These are phyloP conservation scores for Hydriomena furcata DNA, from an alignment of 2,888 invertebrate species.

Conservation along the genomic window DNA sequence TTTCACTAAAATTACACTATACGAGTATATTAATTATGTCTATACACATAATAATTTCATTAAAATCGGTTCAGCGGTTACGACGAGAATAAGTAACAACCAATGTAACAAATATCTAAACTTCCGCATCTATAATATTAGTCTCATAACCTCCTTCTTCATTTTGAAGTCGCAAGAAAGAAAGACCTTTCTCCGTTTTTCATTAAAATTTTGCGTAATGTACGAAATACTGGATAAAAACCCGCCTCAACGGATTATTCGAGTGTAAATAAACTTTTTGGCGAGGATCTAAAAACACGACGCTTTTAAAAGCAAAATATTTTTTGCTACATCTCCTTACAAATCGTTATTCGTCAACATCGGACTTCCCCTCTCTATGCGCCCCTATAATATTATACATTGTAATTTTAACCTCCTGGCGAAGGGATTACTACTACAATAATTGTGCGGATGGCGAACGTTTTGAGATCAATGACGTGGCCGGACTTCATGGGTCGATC, in stretches of 20 bases:
- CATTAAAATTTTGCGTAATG: no score
- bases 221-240: neutral
- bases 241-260: neutral
- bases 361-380: constrained; percentile 6
- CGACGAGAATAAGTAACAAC: no score
- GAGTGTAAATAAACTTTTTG: neutral
- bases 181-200: no score
- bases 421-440: constrained; percentile 13
- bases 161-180: no score
- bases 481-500: constrained; percentile 5
- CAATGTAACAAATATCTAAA: no score
- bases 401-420: constrained; percentile 14
- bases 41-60: no score
- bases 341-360: constrained; percentile 17
- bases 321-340: constrained; percentile 2
- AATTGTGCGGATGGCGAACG: constrained; percentile 12
- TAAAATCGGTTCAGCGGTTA: no score
- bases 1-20: no score
- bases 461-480: constrained; percentile 9
- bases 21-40: no score
- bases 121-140: no score
- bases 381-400: constrained; percentile 12
- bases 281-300: neutral
- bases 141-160: no score
- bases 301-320: neutral